Evolutionary conservation across 2,888 invertebrate genomes (phyloP), one percentile per base, ranked within the genome.

Genomic region (Nomada goodeniana): DNA sequence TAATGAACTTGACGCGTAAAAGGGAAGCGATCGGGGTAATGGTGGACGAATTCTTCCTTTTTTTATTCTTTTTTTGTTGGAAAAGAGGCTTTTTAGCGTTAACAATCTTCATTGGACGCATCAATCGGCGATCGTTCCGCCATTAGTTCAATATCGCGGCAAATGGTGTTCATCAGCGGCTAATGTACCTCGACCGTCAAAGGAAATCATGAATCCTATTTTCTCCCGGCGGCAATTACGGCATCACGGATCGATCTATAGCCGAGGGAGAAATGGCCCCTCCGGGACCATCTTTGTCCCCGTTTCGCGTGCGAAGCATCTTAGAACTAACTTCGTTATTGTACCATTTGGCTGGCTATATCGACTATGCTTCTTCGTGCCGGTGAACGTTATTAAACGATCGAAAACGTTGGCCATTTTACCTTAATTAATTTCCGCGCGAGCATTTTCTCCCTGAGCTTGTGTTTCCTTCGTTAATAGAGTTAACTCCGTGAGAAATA

Each of bases 241-340:
- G 52, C 74, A 80, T 80, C 80, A 71, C 53, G 71, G 80, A 80
- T 80, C 83, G 84, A 86, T 86, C 84, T 68, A 78, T 83, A 84
- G 80, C 71, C 74, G 15, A 73, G 76, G 79, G 86, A 76, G 75
- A 85, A 84, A 80, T 75, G 78, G 71, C 76, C 70, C 79, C 77
- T 26, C 55, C 69, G 76, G 73, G 72, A 67, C 59, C 75, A 72
- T 82, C 84, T 78, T 87, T 80, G 84, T 84, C 82, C 53, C 82
- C 59, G 78, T 77, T 84, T 67, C 52, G 57, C 68, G 77, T 69
- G 57, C 71, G 50, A 29, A 60, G 74, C 80, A 82, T 88, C 83
- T 89, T 85, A 76, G 52, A 60, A 26, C 61, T 85, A 88, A 89
- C 85, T 84, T 86, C 84, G 87, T 89, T 89, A 89, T 76, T 80